Conservation (phyloP, 92 coral and sea anemone species). For the Bergia puertoricense region DNA sequence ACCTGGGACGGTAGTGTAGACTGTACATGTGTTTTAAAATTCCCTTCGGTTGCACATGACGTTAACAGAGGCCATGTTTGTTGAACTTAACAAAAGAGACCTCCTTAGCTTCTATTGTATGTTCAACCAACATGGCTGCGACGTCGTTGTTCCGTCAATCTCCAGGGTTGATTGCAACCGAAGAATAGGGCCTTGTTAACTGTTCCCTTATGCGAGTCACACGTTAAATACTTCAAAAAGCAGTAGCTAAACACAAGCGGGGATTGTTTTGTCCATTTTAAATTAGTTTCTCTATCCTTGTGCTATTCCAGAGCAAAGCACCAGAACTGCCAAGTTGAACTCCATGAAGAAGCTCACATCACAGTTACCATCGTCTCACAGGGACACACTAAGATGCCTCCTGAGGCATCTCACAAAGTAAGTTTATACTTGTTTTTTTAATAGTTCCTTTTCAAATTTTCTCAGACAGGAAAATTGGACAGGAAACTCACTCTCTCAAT, state of each 20-base stretch:
- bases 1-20: no score
- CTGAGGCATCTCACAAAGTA: conserved; percentile 85
- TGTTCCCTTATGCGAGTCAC: no score
- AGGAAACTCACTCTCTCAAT: background rate
- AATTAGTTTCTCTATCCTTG: no score
- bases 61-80: no score
- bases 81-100: no score
- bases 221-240: background rate
- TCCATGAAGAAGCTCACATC: conserved; percentile 71
- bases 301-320: conserved; percentile 72
- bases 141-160: no score
- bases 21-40: no score
- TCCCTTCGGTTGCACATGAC: no score
- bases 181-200: no score
- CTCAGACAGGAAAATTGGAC: background rate
- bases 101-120: no score
- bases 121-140: no score
- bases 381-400: conserved; percentile 73
- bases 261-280: background rate
- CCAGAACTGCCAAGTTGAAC: conserved; percentile 68
- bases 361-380: conserved; percentile 86
- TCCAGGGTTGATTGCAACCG: no score
- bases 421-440: conserved; percentile 8
- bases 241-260: background rate
- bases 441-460: background rate